A percentile compares a stretch with the other conserved stretches of the same genome.
Conservation (phyloP, 2,888 invertebrate species). For the Cephus pulcher region DNA sequence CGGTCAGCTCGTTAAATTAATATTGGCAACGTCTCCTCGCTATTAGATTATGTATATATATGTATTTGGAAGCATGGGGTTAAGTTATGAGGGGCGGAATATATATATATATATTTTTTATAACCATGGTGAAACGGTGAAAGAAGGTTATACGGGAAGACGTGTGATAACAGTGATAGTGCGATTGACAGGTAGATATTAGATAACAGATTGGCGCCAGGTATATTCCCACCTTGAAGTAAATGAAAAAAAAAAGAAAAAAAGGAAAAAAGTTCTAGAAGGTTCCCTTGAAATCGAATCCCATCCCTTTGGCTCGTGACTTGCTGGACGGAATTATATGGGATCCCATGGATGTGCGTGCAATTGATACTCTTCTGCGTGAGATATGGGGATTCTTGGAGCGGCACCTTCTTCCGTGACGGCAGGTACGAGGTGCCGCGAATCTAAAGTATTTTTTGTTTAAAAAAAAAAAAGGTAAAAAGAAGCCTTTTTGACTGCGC, state of each 20-base stretch:
- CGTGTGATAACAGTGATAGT: background rate
- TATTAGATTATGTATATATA: background rate
- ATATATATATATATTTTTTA: background rate
- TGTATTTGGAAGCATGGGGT: background rate
- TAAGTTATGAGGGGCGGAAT: background rate
- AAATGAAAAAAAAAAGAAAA: background rate
- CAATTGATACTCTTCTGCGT: background rate
- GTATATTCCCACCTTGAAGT: background rate
- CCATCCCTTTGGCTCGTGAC: background rate
- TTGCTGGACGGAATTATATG: background rate
- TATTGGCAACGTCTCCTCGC: conserved; percentile 2
- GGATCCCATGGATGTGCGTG: background rate
- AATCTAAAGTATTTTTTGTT: background rate
- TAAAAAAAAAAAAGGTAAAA: background rate
- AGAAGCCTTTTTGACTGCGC: background rate
- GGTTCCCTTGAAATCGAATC: background rate
- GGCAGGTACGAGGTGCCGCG: background rate
- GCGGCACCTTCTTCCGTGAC: background rate
- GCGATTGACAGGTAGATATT: background rate
- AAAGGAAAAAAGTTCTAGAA: background rate
- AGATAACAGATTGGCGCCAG: background rate
- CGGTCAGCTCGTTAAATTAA: conserved; percentile 7
- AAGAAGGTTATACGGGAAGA: background rate
- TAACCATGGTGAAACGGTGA: background rate
- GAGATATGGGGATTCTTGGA: background rate